Evolutionary conservation across 2,888 invertebrate species (phyloP), one percentile per base, ranked within the genome.

Genomic region (Platycnemis pennipes): DNA sequence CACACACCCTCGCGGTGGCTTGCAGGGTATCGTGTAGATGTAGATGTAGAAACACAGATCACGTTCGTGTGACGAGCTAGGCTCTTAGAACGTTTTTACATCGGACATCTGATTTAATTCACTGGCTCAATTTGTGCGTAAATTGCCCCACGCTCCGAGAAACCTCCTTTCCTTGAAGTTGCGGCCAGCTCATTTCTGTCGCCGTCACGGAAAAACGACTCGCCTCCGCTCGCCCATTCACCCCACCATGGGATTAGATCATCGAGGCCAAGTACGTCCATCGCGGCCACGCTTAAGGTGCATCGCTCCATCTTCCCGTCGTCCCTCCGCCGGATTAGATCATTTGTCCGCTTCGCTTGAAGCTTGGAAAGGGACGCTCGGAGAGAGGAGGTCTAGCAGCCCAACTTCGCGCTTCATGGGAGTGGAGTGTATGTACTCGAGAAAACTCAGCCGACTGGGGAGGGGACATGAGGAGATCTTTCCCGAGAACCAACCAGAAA

Each of bases 201-300:
- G 77, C 37, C 77, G 77, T 77, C 31, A 37, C 37, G 37, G 77
- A 37, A 8, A 11, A 77, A n/a, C 7, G 77, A 7, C n/a, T 77
- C 13, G 31, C 77, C 31, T 26, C 26, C 22, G 26, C 26, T 63
- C 63, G 63, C 63, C 63, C 63, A 63, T 63, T 37, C 77, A 77
- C 77, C 37, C 37, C 11, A 22, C 37, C 56, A 56, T 19, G 19
- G 49, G 77, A 26, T 77, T 77, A 77, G 77, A 37, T 77, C 77
- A 77, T 77, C 77, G 77, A 77, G 77, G 77, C 77, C 77, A 77
- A 77, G 77, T 37, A 77, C 77, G 77, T 16, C 31, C 77, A 77
- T 11, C 77, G 31, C 77, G 63, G 7, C 77, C 37, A 5, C 37
- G 16, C 2, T 31, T 37, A 77, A 63, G 37, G 77, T 31, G 11